A percentile compares a stretch with the other conserved stretches of the same genome.
phyloP scores from a whole-genome alignment of 2,888 invertebrate genomes.

The Pandemis heparana region DNA sequence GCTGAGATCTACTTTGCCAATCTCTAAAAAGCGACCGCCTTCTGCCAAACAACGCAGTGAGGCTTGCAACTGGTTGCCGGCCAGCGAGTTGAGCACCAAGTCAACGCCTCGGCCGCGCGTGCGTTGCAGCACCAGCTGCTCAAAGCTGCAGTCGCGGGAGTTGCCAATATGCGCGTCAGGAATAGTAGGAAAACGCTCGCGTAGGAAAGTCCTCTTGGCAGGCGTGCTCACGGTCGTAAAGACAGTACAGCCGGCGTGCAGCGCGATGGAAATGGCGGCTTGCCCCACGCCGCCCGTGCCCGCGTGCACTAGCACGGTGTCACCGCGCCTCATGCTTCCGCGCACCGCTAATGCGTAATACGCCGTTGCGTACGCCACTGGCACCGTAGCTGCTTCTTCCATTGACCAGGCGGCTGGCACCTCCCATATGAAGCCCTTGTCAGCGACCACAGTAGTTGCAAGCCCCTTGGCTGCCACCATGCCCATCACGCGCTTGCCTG shows the following conservation, averaged over 20 bases:
- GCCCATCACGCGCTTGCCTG: slow-evolving; percentile 95
- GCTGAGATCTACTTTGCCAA: slow-evolving; percentile 98
- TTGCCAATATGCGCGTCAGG: slow-evolving; percentile 94
- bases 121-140: slow-evolving; percentile 93
- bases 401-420: slow-evolving; percentile 95
- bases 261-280: slow-evolving; percentile 97
- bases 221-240: slow-evolving; percentile 96
- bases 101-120: slow-evolving; percentile 97
- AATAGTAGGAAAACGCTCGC: slow-evolving; percentile 92
- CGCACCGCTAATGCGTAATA: slow-evolving; percentile 96
- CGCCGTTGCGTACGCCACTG: slow-evolving; percentile 96
- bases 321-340: slow-evolving; percentile 93
- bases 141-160: slow-evolving; percentile 96
- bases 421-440: slow-evolving; percentile 94
- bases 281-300: slow-evolving; percentile 99
- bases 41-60: slow-evolving; percentile 96
- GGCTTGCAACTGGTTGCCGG: slow-evolving; percentile 98
- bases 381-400: slow-evolving; percentile 97
- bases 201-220: slow-evolving; percentile 95
- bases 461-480: slow-evolving; percentile 95
- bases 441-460: slow-evolving; percentile 95
- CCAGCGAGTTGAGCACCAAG: slow-evolving; percentile 97
- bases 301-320: slow-evolving; percentile 96
- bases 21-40: slow-evolving; percentile 98
- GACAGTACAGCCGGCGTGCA: slow-evolving; percentile 95